Evolutionary conservation across 2,888 invertebrate genomes (phyloP).

Genomic region (Leptopilina syphax): DNA sequence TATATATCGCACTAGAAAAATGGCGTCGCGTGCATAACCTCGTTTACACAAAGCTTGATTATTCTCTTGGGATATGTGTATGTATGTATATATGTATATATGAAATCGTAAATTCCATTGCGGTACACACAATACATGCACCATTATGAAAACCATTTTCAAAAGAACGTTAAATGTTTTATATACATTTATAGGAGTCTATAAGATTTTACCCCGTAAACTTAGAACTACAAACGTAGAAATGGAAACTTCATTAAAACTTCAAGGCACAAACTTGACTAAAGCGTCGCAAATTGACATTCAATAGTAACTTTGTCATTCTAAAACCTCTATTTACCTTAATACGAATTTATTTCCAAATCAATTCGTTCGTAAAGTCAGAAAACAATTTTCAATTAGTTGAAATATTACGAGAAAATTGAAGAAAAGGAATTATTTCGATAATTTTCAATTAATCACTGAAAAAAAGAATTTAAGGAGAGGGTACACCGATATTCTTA

Average conservation of each 20-base stretch:
- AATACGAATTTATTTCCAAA: too few relatives aligned
- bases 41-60: slow-evolving; percentile 51
- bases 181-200: background rate
- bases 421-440: too few relatives aligned
- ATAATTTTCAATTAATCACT: too few relatives aligned
- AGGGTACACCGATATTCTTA: too few relatives aligned
- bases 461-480: too few relatives aligned
- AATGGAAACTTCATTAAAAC: slow-evolving; percentile 1
- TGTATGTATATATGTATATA: too few relatives aligned
- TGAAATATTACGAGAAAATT: too few relatives aligned
- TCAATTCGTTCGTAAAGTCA: too few relatives aligned
- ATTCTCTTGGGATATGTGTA: slow-evolving; percentile 43
- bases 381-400: too few relatives aligned
- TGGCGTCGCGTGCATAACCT: slow-evolving; percentile 44
- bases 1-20: slow-evolving; percentile 39
- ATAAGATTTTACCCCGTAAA: background rate
- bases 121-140: slow-evolving; percentile 20
- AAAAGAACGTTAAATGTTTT: slow-evolving; percentile 3
- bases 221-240: background rate
- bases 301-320: too few relatives aligned
- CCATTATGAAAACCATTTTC: slow-evolving; percentile 11
- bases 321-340: too few relatives aligned
- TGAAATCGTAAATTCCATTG: slow-evolving; percentile 48
- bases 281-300: too few relatives aligned
- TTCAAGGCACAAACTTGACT: background rate